Conservation (phyloP, 37 sponge, comb jelly and placozoan genomes). For the Diacarnus erythraeanus region DNA sequence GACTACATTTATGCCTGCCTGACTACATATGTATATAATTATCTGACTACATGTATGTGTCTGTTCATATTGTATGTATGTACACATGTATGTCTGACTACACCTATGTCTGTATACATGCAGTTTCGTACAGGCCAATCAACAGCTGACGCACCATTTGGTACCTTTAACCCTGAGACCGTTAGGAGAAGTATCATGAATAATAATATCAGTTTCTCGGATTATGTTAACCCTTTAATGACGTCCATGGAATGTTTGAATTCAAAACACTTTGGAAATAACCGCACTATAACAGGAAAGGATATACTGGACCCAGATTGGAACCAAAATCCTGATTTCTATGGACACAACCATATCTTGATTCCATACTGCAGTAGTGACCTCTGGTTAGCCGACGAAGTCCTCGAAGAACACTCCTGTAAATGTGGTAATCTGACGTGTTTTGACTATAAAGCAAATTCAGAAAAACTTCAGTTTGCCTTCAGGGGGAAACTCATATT, state of each 20-base stretch:
- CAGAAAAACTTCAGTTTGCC: constrained; percentile 53
- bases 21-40: too few species aligned
- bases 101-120: too few species aligned
- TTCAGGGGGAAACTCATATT: constrained; percentile 69
- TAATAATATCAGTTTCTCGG: background rate
- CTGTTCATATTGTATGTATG: too few species aligned
- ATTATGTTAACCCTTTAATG: constrained; percentile 43
- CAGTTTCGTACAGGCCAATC: too few species aligned
- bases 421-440: background rate
- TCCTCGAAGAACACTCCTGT: background rate
- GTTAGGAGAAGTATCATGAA: too few species aligned
- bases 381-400: constrained; percentile 44
- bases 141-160: background rate
- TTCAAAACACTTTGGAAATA: too few species aligned
- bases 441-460: constrained; percentile 9
- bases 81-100: too few species aligned
- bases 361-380: constrained; percentile 88
- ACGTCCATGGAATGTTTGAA: constrained; percentile 39
- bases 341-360: constrained; percentile 64
- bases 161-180: background rate
- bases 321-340: constrained; percentile 31
- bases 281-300: constrained; percentile 30
- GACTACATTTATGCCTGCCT: too few species aligned
- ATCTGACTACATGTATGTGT: too few species aligned
- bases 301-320: constrained; percentile 43